Evolutionary conservation across 2,888 invertebrate species (phyloP).

Genomic region (Tetanocera ferruginea): DNA sequence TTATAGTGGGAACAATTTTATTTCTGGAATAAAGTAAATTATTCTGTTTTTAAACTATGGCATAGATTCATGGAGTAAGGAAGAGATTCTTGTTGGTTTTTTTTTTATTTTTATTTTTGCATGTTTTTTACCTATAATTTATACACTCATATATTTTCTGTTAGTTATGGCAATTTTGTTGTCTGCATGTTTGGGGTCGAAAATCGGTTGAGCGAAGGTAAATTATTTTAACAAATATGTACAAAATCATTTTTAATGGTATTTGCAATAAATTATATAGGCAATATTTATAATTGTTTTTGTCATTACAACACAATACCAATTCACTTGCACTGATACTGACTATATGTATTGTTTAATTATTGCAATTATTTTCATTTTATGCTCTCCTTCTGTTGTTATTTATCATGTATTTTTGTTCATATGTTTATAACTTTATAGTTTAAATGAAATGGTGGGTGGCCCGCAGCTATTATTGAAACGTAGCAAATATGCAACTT

Average conservation of each 20-base stretch:
- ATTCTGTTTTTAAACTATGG: not conserved
- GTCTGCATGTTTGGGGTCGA: too few species aligned
- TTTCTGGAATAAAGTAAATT: not conserved
- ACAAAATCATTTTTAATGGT: too few species aligned
- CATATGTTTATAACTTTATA: not conserved
- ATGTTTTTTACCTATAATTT: too few species aligned
- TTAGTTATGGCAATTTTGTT: too few species aligned
- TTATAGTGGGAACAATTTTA: not conserved
- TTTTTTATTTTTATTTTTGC: constrained; percentile 20
- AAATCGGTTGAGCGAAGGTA: too few species aligned
- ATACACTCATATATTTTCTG: too few species aligned
- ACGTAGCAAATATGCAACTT: constrained; percentile 11
- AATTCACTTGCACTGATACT: too few species aligned
- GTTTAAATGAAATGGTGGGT: not conserved
- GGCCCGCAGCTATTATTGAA: constrained; percentile 4
- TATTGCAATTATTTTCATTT: constrained; percentile 28
- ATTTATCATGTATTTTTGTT: constrained; percentile 5
- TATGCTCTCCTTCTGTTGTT: constrained; percentile 1
- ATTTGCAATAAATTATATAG: too few species aligned
- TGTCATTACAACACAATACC: too few species aligned
- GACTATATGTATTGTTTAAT: not conserved
- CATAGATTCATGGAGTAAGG: constrained; percentile 5
- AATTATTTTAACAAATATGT: too few species aligned
- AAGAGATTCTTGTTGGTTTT: constrained; percentile 21
- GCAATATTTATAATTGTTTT: too few species aligned